phyloP scores from a whole-genome alignment of 2,888 invertebrate genomes.

The Lepidonotus clava region DNA sequence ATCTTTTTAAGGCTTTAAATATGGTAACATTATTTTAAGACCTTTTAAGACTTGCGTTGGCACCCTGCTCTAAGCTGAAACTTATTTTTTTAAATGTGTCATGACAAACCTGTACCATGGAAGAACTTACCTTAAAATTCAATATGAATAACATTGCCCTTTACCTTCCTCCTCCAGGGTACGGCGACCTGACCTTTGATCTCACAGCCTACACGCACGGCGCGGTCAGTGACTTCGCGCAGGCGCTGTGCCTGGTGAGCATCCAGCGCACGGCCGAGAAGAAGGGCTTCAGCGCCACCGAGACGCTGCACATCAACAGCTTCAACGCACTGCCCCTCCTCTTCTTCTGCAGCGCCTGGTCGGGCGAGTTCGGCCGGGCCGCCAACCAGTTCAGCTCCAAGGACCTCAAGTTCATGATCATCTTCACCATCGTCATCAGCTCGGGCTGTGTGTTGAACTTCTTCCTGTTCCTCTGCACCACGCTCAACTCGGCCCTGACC shows the following conservation, averaged over 20 bases:
- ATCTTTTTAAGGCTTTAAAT: too few relatives aligned
- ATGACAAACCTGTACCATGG: too few relatives aligned
- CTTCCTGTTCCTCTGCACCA: slow-evolving; percentile 81
- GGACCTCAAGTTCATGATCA: slow-evolving; percentile 72
- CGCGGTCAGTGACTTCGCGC: slow-evolving; percentile 79
- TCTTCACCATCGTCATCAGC: slow-evolving; percentile 74
- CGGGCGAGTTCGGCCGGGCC: slow-evolving; percentile 70
- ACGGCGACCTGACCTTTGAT: slow-evolving; percentile 80
- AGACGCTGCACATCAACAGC: slow-evolving; percentile 80
- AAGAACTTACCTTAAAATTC: too few relatives aligned
- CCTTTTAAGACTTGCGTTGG: too few relatives aligned
- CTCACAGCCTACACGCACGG: slow-evolving; percentile 79
- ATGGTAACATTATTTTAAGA: too few relatives aligned
- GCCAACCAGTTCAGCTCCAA: slow-evolving; percentile 60
- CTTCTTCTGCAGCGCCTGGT: slow-evolving; percentile 67
- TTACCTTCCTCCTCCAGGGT: slow-evolving; percentile 74
- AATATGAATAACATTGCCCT: too few relatives aligned
- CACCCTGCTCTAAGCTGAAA: too few relatives aligned
- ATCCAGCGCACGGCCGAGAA: slow-evolving; percentile 79
- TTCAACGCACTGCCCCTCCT: slow-evolving; percentile 79
- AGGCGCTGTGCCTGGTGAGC: slow-evolving; percentile 80
- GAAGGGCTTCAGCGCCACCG: slow-evolving; percentile 74
- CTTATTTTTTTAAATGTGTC: too few relatives aligned
- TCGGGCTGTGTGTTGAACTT: slow-evolving; percentile 80
- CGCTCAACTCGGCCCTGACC: slow-evolving; percentile 81